Evolutionary conservation across 2,888 invertebrate genomes (phyloP).

Genomic region (Leptinotarsa tumamoca): DNA sequence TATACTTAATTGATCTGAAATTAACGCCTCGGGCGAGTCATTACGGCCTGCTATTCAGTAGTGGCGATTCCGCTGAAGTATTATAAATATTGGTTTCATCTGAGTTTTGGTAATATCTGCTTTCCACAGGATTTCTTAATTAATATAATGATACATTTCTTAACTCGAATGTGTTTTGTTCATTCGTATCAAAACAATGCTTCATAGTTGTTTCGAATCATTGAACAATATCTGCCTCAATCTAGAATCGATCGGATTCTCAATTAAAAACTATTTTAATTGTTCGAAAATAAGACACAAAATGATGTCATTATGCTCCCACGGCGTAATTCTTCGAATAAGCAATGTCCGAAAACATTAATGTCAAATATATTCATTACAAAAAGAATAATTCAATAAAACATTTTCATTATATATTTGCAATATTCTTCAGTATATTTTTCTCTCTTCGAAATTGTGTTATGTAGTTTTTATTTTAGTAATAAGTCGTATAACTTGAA

Average conservation of each 20-base stretch:
- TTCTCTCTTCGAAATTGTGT: no score
- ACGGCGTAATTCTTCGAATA: neutral
- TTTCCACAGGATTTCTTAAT: constrained; percentile 10
- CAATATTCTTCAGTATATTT: no score
- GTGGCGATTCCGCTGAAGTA: neutral
- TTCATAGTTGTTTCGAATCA: neutral
- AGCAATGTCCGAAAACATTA: no score
- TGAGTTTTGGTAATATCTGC: constrained; percentile 2
- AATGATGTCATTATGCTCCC: neutral
- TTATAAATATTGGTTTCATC: neutral
- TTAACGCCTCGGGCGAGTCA: neutral
- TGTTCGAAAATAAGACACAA: neutral
- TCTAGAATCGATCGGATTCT: constrained; percentile 17
- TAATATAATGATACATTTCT: constrained; percentile 9
- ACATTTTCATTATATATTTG: no score
- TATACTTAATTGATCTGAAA: neutral
- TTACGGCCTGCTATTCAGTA: neutral
- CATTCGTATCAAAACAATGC: constrained; percentile 1
- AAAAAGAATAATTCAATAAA: no score
- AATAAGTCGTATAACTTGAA: no score
- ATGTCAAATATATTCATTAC: no score
- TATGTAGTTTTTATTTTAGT: no score
- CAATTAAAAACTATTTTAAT: neutral
- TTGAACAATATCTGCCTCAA: constrained; percentile 14
- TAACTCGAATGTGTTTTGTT: constrained; percentile 9